Evolutionary conservation across 2,113 vertebrate species (phyloP).

Genomic region (Antennarius striatus): DNA sequence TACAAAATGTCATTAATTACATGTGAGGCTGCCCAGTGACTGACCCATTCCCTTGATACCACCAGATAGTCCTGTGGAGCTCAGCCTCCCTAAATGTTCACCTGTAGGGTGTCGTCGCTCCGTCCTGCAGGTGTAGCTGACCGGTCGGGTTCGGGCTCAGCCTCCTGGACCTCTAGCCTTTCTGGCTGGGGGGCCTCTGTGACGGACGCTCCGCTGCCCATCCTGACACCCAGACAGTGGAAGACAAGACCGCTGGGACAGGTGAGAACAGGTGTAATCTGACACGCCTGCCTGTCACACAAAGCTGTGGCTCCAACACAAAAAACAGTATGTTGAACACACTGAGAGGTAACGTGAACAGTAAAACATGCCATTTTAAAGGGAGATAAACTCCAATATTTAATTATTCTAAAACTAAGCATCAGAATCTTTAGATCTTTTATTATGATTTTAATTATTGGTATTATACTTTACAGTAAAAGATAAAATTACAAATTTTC

Average conservation of each 20-base stretch:
- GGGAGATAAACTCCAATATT: no score
- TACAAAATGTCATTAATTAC: no score
- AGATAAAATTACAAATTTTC: no score
- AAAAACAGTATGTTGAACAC: background rate
- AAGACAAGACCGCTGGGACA: background rate
- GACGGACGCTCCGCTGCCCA: constrained; percentile 35
- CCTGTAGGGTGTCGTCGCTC: constrained; percentile 32
- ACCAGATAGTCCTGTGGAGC: background rate
- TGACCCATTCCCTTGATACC: no score
- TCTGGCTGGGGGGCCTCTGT: background rate
- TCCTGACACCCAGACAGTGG: background rate
- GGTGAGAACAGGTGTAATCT: constrained; percentile 28
- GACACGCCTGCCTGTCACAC: constrained; percentile 31
- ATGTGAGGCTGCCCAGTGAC: no score
- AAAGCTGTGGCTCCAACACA: background rate
- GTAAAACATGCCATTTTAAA: no score
- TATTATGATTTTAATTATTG: no score
- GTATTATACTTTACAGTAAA: no score
- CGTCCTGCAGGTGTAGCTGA: background rate
- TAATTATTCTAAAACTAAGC: no score
- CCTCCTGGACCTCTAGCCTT: background rate
- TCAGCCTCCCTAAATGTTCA: background rate
- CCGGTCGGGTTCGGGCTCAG: background rate
- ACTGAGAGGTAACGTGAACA: no score
- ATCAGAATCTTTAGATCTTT: no score